Evolutionary conservation across 2,797 vertebrate genomes (phyloP), one percentile per base, ranked within the genome.

Genomic region (Ciconia nigra): DNA sequence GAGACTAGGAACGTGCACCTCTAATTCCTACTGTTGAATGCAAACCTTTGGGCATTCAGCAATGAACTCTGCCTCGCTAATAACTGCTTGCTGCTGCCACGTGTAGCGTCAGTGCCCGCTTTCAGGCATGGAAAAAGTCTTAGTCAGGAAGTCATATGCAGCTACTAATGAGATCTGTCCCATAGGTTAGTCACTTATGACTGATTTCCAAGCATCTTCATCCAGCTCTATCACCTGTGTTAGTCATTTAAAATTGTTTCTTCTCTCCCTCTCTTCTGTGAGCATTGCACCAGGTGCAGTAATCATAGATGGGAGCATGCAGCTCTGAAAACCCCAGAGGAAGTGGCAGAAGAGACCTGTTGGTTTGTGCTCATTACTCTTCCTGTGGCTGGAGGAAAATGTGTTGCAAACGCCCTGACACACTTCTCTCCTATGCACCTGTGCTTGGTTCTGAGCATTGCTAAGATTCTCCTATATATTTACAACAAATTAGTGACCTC

Each of bases 1-100:
- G 13, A 57, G 42, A 49, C 5, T 2, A 11, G 72, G 70, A 39
- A 73, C 1, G 0, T 2, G 25, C 13, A 7, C 19, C 18, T 67
- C 4, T 3, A 18, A 11, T 33, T 54, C 58, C 42, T 39, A 1
- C 22, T 2, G 1, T 3, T 16, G 47, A 42, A 17, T 0, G 0
- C 39, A 54, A 46, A 44, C 5, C 5, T 74, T 24, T 28, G 5
- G 51, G 29, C 28, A 4, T 37, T 54, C 55, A 12, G 26, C 42
- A 9, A 4, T 3, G 39, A 44, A 21, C n/a, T 57, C 25, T 35
- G 59, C 59, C 73, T 72, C 2, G 0, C 9, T 42, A 28, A 33
- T 28, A 49, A 58, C 55, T 25, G 18, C 69, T 24, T 59, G 44
- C 46, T 21, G 42, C 49, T 62, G 49, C 59, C 51, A 18, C 41